A percentile compares a stretch with the other conserved stretches of the same genome.
phyloP scores from a whole-genome alignment of 2,888 invertebrate genomes.

The Caenorhabditis angaria region DNA sequence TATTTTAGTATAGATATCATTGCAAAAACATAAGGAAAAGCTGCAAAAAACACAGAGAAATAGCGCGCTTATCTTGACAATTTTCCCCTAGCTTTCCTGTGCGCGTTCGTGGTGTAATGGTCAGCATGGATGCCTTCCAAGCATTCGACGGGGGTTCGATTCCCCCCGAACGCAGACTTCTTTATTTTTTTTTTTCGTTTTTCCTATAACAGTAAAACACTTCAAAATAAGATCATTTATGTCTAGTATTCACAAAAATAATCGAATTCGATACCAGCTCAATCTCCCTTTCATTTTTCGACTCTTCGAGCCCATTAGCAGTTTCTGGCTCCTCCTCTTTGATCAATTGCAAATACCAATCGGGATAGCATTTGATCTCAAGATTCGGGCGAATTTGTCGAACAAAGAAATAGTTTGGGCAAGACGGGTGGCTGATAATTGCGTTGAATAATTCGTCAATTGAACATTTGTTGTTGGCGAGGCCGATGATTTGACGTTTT shows the following conservation, averaged over 20 bases:
- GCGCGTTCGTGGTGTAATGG: too few relatives aligned
- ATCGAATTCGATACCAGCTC: not conserved
- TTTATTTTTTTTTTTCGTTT: constrained; percentile 8
- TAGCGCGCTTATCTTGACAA: too few relatives aligned
- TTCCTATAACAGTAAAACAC: too few relatives aligned
- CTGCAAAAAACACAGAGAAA: too few relatives aligned
- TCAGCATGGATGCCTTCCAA: too few relatives aligned
- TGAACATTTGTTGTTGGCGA: constrained; percentile 83
- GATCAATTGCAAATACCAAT: constrained; percentile 54
- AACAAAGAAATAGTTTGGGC: constrained; percentile 80
- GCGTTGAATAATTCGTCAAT: constrained; percentile 91
- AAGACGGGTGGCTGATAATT: constrained; percentile 91
- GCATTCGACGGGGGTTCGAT: constrained; percentile 58
- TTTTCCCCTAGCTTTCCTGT: too few relatives aligned
- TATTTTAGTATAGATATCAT: too few relatives aligned
- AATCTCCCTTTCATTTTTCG: not conserved
- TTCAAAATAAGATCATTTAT: not conserved
- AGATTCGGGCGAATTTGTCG: constrained; percentile 53
- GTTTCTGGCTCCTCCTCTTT: constrained; percentile 20
- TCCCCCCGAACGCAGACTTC: constrained; percentile 49
- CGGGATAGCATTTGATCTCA: constrained; percentile 55
- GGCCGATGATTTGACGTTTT: constrained; percentile 86
- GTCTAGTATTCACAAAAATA: constrained; percentile 5
- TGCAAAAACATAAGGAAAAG: too few relatives aligned
- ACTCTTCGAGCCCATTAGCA: not conserved